phyloP scores from a whole-genome alignment of 2,113 vertebrate species.

The Genyomyrus donnyi region DNA sequence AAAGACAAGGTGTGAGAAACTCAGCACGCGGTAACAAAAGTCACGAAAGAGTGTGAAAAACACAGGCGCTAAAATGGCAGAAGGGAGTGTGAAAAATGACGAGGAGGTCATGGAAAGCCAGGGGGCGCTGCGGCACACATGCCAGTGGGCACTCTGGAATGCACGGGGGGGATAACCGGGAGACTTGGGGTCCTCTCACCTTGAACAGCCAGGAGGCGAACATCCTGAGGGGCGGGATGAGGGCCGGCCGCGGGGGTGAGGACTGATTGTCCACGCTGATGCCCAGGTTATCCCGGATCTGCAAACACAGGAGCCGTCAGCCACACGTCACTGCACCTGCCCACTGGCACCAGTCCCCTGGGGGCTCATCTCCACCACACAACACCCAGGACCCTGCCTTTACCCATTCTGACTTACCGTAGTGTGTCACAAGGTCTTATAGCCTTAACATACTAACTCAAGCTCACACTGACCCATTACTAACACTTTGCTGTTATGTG shows the following conservation, averaged over 20 bases:
- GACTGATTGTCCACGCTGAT: conserved; percentile 89
- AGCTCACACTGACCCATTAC: neutral
- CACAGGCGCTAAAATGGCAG: neutral
- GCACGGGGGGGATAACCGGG: neutral
- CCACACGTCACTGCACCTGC: neutral
- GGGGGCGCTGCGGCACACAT: neutral
- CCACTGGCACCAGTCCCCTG: neutral
- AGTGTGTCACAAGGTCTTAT: neutral
- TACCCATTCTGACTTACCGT: neutral
- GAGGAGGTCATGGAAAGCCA: neutral
- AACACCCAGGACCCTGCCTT: neutral
- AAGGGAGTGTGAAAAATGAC: neutral
- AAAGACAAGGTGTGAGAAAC: neutral
- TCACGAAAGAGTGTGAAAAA: neutral
- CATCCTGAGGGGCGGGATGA: conserved; percentile 94
- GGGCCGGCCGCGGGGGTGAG: conserved; percentile 75
- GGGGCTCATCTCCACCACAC: neutral
- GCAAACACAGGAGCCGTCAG: conserved; percentile 26
- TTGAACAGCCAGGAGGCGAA: conserved; percentile 95
- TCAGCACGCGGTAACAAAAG: neutral
- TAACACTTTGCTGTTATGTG: neutral
- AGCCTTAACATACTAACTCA: neutral
- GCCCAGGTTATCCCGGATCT: conserved; percentile 96
- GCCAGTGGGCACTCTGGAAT: neutral
- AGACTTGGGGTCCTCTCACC: conserved; percentile 52